Evolutionary conservation across 2,888 invertebrate genomes (phyloP), one percentile per base, ranked within the genome.

Genomic region (Thymelicus acteon): DNA sequence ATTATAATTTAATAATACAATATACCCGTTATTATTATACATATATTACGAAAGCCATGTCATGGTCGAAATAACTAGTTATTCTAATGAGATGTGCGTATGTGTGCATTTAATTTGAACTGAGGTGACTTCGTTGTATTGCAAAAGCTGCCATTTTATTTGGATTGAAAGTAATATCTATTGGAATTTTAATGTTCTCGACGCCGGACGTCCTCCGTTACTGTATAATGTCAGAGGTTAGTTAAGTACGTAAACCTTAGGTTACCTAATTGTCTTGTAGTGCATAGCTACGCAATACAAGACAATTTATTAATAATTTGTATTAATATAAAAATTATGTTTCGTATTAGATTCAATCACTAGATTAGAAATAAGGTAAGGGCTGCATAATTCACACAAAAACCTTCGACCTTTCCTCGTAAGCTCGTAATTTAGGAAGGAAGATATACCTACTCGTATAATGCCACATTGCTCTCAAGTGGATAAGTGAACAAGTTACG

Each of bases 51-150:
- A 64, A 64, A 64, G 12, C 49, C 49, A 12, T 64, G 64, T 64
- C 64, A 64, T 15, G 52, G 52, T 40, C 54, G n/a, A 12, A 39
- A 39, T 39, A 64, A 40, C 40, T 64, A 7, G 64, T 52, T 54
- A 64, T 64, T 15, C 64, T 54, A 64, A 65, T 65, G 7, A 65
- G 40, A 65, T 57, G 39, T 63, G 52, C 39, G 52, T 62, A 61
- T 48, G 62, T 19, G 24, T 62, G 31, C 31, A n/a, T 63, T 52
- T 19, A 52, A 63, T 63, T 63, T 63, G 37, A 44, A 61, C n/a
- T 47, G 5, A 7, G 49, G 63, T 37, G 63, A 24, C 48, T 48
- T 31, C 7, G 15, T 12, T 24, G 8, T 37, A 52, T 63, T 63
- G 63, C 15, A 49, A 63, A 52, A 63, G 15, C 37, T n/a, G 31